These are phyloP conservation scores for Pterophyllum scalare DNA, from an alignment of 2,113 vertebrate genomes.

Conservation along the genomic window DNA sequence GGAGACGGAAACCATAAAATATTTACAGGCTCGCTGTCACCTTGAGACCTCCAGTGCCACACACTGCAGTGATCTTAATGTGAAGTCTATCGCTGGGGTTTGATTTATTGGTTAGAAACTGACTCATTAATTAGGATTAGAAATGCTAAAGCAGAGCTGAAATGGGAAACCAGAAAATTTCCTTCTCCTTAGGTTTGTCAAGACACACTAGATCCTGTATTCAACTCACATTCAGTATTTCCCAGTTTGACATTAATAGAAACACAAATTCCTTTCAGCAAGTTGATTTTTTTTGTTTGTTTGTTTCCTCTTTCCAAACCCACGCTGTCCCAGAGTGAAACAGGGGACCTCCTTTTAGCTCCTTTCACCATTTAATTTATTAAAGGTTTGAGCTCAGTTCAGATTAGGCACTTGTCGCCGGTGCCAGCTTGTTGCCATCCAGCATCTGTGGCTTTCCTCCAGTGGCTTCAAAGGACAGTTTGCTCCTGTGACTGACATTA, in stretches of 20 bases:
- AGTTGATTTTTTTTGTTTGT: background rate
- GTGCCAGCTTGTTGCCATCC: slow-evolving; percentile 4
- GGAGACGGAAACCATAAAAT: slow-evolving; percentile 52
- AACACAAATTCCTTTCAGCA: background rate
- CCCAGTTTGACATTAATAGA: background rate
- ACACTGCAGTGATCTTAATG: slow-evolving; percentile 11
- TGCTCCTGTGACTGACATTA: slow-evolving; percentile 21
- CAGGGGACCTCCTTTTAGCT: background rate
- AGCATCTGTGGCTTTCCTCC: slow-evolving; percentile 17
- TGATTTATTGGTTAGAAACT: background rate
- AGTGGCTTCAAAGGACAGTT: slow-evolving; percentile 3
- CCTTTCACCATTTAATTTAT: background rate
- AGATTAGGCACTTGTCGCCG: slow-evolving; percentile 1
- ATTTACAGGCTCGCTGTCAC: slow-evolving; percentile 56
- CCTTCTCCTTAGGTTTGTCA: background rate
- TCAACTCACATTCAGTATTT: background rate
- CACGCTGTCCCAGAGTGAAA: background rate
- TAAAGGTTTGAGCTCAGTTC: slow-evolving; percentile 10
- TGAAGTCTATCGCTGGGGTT: slow-evolving; percentile 15
- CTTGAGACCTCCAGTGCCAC: background rate
- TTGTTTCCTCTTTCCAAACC: background rate
- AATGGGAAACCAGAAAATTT: background rate
- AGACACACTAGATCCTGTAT: too few relatives aligned
- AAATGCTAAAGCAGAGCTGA: background rate
- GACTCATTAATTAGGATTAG: background rate